Conservation (phyloP, 2,113 vertebrate genomes). For the Osmerus mordax region DNA sequence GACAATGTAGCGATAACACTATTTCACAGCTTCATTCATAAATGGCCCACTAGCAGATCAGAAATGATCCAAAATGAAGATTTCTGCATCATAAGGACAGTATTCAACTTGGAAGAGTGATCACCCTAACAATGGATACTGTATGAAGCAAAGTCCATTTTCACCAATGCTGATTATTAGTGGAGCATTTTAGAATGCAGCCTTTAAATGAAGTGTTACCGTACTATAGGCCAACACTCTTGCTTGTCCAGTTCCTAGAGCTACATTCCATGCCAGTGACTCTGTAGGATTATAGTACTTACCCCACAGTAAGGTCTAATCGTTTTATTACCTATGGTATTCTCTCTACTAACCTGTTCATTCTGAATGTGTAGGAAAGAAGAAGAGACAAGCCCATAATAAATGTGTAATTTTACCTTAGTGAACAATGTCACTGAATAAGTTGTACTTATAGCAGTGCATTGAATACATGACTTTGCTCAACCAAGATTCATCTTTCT, state of each 20-base stretch:
- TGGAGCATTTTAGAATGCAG: slow-evolving; percentile 65
- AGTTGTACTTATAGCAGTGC: slow-evolving; percentile 31
- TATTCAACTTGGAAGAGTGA: slow-evolving; percentile 19
- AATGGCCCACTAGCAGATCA: slow-evolving; percentile 47
- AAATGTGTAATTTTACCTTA: slow-evolving; percentile 62
- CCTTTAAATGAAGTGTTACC: slow-evolving; percentile 80
- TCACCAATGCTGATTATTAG: slow-evolving; percentile 54
- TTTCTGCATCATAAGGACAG: slow-evolving; percentile 34
- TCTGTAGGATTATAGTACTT: slow-evolving; percentile 72
- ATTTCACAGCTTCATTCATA: slow-evolving; percentile 74
- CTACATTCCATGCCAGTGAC: slow-evolving; percentile 72
- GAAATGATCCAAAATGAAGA: slow-evolving; percentile 57
- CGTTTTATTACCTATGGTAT: slow-evolving; percentile 68
- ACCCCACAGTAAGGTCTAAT: slow-evolving; percentile 74
- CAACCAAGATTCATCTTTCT: not conserved
- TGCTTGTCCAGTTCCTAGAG: slow-evolving; percentile 63
- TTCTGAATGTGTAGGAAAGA: slow-evolving; percentile 78
- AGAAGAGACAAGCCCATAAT: slow-evolving; percentile 77
- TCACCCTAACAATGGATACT: not conserved
- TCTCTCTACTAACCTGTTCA: slow-evolving; percentile 78
- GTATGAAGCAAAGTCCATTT: slow-evolving; percentile 49
- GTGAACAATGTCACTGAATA: slow-evolving; percentile 48
- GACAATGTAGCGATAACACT: slow-evolving; percentile 77
- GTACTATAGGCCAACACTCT: slow-evolving; percentile 77
- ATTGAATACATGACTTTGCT: slow-evolving; percentile 17